Evolutionary conservation across 2,797 vertebrate genomes (phyloP), one percentile per base, ranked within the genome.

Genomic region (Ataeniobius toweri): DNA sequence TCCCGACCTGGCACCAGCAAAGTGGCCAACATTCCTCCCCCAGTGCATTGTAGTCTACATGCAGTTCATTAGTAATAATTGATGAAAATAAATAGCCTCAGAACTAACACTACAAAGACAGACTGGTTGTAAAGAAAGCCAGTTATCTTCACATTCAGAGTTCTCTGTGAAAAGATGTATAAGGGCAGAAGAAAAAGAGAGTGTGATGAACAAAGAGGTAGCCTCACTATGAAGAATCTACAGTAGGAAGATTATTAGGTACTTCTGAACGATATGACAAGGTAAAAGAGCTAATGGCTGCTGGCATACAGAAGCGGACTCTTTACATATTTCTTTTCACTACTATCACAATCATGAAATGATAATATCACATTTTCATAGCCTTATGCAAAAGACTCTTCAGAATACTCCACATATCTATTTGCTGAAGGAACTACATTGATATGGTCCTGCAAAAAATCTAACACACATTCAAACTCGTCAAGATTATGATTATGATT

Each of bases 1-100:
- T 73, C 51, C 18, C 59, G n/a, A 39, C 55, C 73, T 70, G 51
- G 36, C 31, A 59, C 73, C 69, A 18, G 61, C 67, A 41, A 73
- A 67, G 48, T 75, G 46, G 71, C 46, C 36, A 78, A 36, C 75
- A 20, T 67, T 56, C 44, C 74, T 63, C 13, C 36, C 75, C 76
- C 75, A 73, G 24, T 71, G 83, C 83, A 71, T 76, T 76, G 80
- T 68, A 72, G 71, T 71, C n/a, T 61, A 80, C 77, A 79, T 75
- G 41, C 61, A 85, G 76, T 81, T 86, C 71, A 87, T 83, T 85
- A 89, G 81, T 85, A 87, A 84, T 82, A 81, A 87, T 87, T 89
- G 87, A 75, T 83, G 44, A 63, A 81, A 80, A 71, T 80, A 85
- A 89, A 86, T 77, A 86, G 80, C 61, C 16, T 28, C 6, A 79